Evolutionary conservation across 2,888 invertebrate genomes (phyloP).

Genomic region (Athripsodes cinereus): DNA sequence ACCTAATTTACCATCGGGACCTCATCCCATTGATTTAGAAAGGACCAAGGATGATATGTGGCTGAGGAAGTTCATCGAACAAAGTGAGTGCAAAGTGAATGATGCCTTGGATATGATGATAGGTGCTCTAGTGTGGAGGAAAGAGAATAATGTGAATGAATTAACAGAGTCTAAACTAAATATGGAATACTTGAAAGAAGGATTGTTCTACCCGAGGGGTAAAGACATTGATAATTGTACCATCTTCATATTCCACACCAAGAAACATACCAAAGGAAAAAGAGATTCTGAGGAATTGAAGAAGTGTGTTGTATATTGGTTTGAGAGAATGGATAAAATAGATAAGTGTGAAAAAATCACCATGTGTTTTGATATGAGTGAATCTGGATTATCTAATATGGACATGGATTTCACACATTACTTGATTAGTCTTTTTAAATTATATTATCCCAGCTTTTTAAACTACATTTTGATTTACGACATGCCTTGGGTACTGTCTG

Average conservation of each 20-base stretch:
- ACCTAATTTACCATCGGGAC: slow-evolving; percentile 1
- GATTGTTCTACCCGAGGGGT: slow-evolving; percentile 70
- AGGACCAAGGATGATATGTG: slow-evolving; percentile 66
- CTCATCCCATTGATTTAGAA: slow-evolving; percentile 66
- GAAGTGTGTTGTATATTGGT: slow-evolving; percentile 78
- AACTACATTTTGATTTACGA: slow-evolving; percentile 88
- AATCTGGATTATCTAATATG: slow-evolving; percentile 79
- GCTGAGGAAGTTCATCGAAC: slow-evolving; percentile 65
- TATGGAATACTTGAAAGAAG: slow-evolving; percentile 67
- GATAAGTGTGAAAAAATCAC: slow-evolving; percentile 72
- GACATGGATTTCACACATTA: slow-evolving; percentile 90
- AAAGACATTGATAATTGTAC: slow-evolving; percentile 74
- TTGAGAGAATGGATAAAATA: slow-evolving; percentile 71
- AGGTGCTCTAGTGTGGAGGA: slow-evolving; percentile 77
- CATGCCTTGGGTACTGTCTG: slow-evolving; percentile 91
- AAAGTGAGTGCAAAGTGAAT: slow-evolving; percentile 64
- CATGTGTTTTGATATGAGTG: slow-evolving; percentile 86
- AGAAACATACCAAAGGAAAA: slow-evolving; percentile 71
- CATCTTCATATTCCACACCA: slow-evolving; percentile 74
- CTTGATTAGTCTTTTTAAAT: slow-evolving; percentile 78
- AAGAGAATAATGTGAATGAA: slow-evolving; percentile 69
- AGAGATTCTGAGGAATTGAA: slow-evolving; percentile 71
- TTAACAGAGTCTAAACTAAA: slow-evolving; percentile 64
- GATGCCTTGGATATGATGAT: slow-evolving; percentile 69
- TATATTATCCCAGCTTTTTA: slow-evolving; percentile 80